Percentiles rank a stretch among this genome's conserved stretches.
Evolutionary conservation across 2,113 vertebrate genomes (phyloP).

Genomic region (Elanus axillaris): DNA sequence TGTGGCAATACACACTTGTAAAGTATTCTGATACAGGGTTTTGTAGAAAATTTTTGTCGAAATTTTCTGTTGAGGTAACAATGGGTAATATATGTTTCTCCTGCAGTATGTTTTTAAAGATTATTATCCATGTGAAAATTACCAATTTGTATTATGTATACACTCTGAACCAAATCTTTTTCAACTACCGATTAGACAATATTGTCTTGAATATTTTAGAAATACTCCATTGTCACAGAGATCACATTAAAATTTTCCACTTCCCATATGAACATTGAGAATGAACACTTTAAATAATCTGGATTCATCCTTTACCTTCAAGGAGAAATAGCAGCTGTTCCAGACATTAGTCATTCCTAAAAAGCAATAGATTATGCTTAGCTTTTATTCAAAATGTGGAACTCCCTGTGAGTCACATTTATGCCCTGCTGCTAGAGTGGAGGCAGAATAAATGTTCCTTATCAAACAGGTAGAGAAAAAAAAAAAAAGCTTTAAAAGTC

Average conservation of each 20-base stretch:
- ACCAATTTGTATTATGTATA: neutral
- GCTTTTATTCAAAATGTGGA: constrained; percentile 7
- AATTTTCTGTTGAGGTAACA: neutral
- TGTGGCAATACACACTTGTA: neutral
- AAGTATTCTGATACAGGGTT: neutral
- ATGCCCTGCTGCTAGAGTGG: neutral
- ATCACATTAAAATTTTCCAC: neutral
- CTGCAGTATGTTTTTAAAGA: neutral
- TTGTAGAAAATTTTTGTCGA: neutral
- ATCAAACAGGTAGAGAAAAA: neutral
- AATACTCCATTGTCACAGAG: neutral
- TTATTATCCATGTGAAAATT: neutral
- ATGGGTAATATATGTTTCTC: neutral
- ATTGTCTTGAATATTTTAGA: neutral
- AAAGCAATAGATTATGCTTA: neutral
- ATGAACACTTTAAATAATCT: neutral
- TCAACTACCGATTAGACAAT: neutral
- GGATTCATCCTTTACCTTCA: neutral
- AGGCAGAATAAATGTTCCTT: neutral
- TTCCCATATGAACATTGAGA: neutral
- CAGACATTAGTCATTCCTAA: neutral
- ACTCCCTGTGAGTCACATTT: neutral
- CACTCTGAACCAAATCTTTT: neutral
- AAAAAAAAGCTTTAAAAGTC: neutral
- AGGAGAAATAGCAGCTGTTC: neutral